Evolutionary conservation across 2,888 invertebrate species (phyloP), one percentile per base, ranked within the genome.

Genomic region (Amphipoea oculea): DNA sequence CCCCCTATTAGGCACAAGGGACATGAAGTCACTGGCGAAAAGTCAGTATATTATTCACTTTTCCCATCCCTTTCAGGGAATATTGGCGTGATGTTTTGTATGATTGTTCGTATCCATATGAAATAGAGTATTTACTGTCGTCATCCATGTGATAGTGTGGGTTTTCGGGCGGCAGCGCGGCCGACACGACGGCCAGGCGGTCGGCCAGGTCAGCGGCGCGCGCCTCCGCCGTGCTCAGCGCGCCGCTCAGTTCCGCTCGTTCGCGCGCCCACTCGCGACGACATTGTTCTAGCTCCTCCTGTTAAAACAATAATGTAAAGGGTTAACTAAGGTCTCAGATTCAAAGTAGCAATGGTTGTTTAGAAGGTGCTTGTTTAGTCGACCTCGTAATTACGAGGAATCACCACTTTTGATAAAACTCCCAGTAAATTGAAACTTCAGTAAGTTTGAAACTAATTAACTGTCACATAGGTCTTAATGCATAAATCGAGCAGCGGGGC

Each of bases 201-300:
- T 92, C 98, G 93, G 93, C 95, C 36, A 98, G 95, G 93, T 98
- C 98, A 0, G 98, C 97, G 48, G 98, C 98, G 88, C 98, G 98
- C 89, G 98, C 98, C 90, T 98, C 98, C 9, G 98, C 98, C 86
- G 97, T 97, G n/a, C 98, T 98, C 82, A 98, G 94, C 76, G 98
- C 98, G 42, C 98, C 97, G 23, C 98, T 97, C 79, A 98, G 94
- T 85, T 98, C 97, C 29, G 98, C 97, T 77, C 98, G 97, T 92
- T 98, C 98, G 65, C 98, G 97, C 71, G 98, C 98, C 89, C 98
- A 98, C 20, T 98, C 98, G 86, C 98, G 98, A 1, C 98, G 97
- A 63, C 98, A 94, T 6, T 98, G 97, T 92, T 99, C 98, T 91
- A 98, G 95, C 91, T 99, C 98, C 92, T 99, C 99, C 98, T 99